phyloP scores from a whole-genome alignment of 2,888 invertebrate genomes.

The Metacarcinus magister region DNA sequence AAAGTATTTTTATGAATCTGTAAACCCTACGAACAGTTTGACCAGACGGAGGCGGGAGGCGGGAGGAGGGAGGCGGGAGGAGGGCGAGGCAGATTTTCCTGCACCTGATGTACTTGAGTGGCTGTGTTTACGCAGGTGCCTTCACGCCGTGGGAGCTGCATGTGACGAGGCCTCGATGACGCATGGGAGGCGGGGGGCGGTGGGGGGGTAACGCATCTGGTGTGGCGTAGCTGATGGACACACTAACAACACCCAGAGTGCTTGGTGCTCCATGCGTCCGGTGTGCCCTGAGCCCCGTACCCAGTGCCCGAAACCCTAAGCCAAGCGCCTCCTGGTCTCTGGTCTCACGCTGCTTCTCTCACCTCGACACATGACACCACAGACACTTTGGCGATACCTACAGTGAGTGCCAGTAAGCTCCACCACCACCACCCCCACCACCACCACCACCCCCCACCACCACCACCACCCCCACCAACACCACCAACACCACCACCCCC shows the following conservation, averaged over 20 bases:
- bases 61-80: background rate
- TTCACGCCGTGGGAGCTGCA: conserved; percentile 38
- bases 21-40: background rate
- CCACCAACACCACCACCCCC: background rate
- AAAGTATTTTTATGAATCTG: background rate
- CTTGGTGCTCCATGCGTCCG: background rate
- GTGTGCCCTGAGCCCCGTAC: background rate
- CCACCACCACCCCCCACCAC: background rate
- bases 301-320: background rate
- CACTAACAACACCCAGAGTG: background rate
- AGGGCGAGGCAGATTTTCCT: background rate
- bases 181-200: background rate
- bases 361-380: background rate
- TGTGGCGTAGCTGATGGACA: background rate
- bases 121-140: conserved; percentile 41
- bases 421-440: background rate
- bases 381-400: background rate
- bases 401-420: background rate
- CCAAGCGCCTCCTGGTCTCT: background rate
- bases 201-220: background rate
- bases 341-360: background rate
- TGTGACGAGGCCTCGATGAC: background rate
- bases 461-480: background rate
- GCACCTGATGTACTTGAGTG: background rate
- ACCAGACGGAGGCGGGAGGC: background rate